These are phyloP conservation scores for Ormyrus labotus DNA, from an alignment of 2,888 invertebrate species.

Conservation along the genomic window DNA sequence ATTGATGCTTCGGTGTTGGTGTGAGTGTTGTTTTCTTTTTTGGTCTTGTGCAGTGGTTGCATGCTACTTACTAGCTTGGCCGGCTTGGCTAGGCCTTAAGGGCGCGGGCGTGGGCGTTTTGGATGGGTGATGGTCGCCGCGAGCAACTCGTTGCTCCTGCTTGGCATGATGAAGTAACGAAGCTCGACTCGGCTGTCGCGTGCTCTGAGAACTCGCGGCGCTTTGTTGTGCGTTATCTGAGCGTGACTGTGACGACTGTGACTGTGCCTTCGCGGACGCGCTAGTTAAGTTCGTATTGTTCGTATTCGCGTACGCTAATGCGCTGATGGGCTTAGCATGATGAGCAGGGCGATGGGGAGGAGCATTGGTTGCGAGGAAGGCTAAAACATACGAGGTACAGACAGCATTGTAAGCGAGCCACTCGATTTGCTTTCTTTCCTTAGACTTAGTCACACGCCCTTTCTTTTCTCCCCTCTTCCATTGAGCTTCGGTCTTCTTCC, in stretches of 20 bases:
- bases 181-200: constrained; percentile 61
- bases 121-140: constrained; percentile 63
- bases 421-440: too few relatives aligned
- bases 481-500: constrained; percentile 47
- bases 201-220: constrained; percentile 23
- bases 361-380: constrained; percentile 85
- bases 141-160: constrained; percentile 66
- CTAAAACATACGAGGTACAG: constrained; percentile 78
- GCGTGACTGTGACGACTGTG: constrained; percentile 37
- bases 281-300: not conserved
- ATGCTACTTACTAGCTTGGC: constrained; percentile 75
- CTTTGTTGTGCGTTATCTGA: constrained; percentile 40
- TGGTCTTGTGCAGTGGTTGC: constrained; percentile 52
- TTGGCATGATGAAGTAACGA: constrained; percentile 51
- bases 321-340: constrained; percentile 70
- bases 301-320: constrained; percentile 39
- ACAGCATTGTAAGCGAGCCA: not conserved
- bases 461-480: not conserved
- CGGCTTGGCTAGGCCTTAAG: constrained; percentile 61
- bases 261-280: constrained; percentile 42
- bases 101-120: constrained; percentile 61
- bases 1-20: not conserved
- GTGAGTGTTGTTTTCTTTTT: too few relatives aligned
- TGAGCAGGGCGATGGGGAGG: constrained; percentile 79
- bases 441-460: too few relatives aligned